Base-by-base conservation (phyloP, 2,113 vertebrate genomes). In the Crotophaga sulcirostris region DNA sequence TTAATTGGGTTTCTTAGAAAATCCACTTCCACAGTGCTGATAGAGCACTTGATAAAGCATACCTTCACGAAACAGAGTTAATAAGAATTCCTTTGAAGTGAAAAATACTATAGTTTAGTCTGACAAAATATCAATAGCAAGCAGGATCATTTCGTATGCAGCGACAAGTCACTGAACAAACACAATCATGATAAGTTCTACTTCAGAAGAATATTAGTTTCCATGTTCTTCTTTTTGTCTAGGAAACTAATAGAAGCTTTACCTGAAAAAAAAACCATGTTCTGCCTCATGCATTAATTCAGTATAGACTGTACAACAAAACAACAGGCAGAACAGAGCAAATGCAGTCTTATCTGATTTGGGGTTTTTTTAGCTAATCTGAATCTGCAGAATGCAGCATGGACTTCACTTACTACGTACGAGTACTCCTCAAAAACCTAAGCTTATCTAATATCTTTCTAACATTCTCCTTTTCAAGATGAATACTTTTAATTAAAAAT, bases 61-160 rank as follows among this genome's bases (percentile, higher is more conserved):
- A 56, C 25, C 31, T 73, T 63, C 52, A 56, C 18, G 79, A 88
- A 88, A 60, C 8, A 51, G 10, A 70, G 49, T 79, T 82, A 90
- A 67, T 26, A 79, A 68, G 63, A 85, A 85, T 76, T 24, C 38
- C 63, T 92, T 38, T 86, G 83, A 96, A 80, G 33, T 26, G 18
- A 69, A 90, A 96, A 88, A 73, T 29, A 66, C 29, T 56, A 49
- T 49, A 49, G 12, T 56, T 90, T 42, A 76, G n/a, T 68, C 45
- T 76, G 44, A 83, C 49, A 83, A 92, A 88, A 77, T n/a, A 93
- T 25, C 67, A 83, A 73, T 16, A 90, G 58, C 68, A 91, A 77
- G 49, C 18, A 66, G 19, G 19, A 60, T 16, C 1, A 2, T 51
- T 72, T 77, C 34, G 28, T 38, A 28, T 24, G 11, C 16, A 45